A percentile compares a stretch with the other conserved stretches of the same genome.
Conservation (phyloP, 2,113 vertebrate species). For the Tachysurus fulvidraco region DNA sequence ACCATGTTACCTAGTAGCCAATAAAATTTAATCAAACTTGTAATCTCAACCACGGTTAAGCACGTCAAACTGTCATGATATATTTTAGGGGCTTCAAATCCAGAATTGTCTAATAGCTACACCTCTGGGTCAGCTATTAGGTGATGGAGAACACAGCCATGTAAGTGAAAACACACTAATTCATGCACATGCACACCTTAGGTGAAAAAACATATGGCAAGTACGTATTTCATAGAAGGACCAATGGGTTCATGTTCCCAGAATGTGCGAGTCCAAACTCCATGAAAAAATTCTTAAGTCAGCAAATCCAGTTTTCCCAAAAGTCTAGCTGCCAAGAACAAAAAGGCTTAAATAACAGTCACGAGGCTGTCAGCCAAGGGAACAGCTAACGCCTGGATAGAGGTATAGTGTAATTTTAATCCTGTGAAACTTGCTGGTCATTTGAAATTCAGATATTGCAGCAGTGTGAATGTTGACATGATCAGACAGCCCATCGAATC, state of each 20-base stretch:
- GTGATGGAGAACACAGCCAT: neutral
- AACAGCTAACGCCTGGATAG: conserved; percentile 26
- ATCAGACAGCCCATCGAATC: conserved; percentile 26
- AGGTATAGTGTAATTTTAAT: conserved; percentile 12
- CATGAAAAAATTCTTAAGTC: conserved; percentile 39
- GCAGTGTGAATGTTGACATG: conserved; percentile 4
- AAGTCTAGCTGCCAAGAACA: conserved; percentile 45
- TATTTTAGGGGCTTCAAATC: neutral
- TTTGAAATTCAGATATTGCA: conserved; percentile 46
- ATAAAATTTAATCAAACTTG: neutral
- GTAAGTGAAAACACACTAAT: neutral
- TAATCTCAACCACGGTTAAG: neutral
- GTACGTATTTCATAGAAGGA: conserved; percentile 12
- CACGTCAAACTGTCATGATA: neutral
- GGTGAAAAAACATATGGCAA: conserved; percentile 13
- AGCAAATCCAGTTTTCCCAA: conserved; percentile 41
- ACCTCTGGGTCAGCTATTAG: neutral
- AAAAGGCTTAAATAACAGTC: conserved; percentile 42
- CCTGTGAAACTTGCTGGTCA: conserved; percentile 18
- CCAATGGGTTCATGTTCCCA: conserved; percentile 20
- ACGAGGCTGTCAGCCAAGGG: conserved; percentile 26
- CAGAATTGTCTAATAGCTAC: neutral
- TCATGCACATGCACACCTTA: neutral
- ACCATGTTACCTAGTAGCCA: neutral
- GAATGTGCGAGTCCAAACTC: conserved; percentile 22